Evolutionary conservation across 2,113 vertebrate genomes (phyloP).

Genomic region (Clarias gariepinus): DNA sequence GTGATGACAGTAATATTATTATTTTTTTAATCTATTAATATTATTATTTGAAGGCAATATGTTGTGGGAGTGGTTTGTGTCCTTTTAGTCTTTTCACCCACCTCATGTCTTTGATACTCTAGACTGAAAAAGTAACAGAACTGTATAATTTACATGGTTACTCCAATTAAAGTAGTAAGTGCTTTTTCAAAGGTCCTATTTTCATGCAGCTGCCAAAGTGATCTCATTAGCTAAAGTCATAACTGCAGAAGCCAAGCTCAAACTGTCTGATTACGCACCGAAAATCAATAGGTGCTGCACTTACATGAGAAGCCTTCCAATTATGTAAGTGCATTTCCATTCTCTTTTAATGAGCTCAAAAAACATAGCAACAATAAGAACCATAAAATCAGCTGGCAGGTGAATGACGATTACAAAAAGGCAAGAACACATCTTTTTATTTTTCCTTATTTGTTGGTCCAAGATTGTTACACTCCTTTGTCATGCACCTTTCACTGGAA

Average conservation of each 20-base stretch:
- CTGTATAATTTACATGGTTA: background rate
- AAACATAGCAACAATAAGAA: constrained; percentile 48
- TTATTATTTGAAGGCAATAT: too few species aligned
- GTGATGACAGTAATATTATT: too few species aligned
- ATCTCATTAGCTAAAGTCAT: constrained; percentile 47
- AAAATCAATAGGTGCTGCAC: constrained; percentile 26
- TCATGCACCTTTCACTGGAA: constrained; percentile 54
- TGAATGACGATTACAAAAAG: constrained; percentile 55
- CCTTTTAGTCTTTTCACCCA: too few species aligned
- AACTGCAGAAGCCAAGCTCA: constrained; percentile 37
- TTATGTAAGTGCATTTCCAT: constrained; percentile 30
- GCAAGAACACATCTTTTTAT: constrained; percentile 51
- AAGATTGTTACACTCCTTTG: constrained; percentile 43
- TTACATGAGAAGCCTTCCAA: constrained; percentile 35
- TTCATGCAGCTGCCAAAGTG: constrained; percentile 28
- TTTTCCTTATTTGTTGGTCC: constrained; percentile 66
- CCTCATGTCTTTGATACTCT: too few species aligned
- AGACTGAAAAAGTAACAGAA: too few species aligned
- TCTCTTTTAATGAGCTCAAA: constrained; percentile 53
- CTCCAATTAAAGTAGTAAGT: background rate
- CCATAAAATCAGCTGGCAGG: constrained; percentile 60
- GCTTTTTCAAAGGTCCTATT: constrained; percentile 25
- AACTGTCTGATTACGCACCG: constrained; percentile 40
- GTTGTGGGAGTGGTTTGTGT: too few species aligned
- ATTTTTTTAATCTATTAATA: too few species aligned